phyloP scores from a whole-genome alignment of 2,888 invertebrate genomes.

The Odiellus spinosus region DNA sequence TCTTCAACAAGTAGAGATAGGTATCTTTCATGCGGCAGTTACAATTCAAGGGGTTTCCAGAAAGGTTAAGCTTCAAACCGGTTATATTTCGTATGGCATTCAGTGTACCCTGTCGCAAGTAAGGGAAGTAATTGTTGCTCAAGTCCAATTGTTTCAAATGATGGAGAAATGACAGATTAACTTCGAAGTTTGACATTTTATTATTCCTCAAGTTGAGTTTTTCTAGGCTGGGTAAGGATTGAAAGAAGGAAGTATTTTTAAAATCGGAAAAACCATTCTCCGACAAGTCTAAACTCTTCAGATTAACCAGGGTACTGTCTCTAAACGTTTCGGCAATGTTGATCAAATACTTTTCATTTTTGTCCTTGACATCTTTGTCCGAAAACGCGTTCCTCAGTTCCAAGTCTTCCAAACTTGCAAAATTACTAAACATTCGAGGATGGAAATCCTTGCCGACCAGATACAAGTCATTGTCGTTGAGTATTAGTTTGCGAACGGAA shows the following conservation, averaged over 20 bases:
- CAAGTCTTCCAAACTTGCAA: constrained; percentile 44
- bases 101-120: constrained; percentile 33
- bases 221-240: constrained; percentile 46
- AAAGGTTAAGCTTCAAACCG: constrained; percentile 43
- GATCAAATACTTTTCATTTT: constrained; percentile 17
- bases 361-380: constrained; percentile 20
- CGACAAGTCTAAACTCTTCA: constrained; percentile 54
- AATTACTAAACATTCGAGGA: constrained; percentile 35
- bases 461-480: constrained; percentile 48
- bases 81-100: constrained; percentile 41
- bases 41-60: constrained; percentile 51
- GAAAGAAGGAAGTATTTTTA: constrained; percentile 47
- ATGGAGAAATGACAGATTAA: constrained; percentile 47
- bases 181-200: constrained; percentile 36
- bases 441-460: constrained; percentile 32
- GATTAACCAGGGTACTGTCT: constrained; percentile 41
- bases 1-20: constrained; percentile 44
- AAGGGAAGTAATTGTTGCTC: constrained; percentile 46
- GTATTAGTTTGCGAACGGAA: constrained; percentile 46
- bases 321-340: constrained; percentile 42
- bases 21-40: constrained; percentile 41
- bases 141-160: constrained; percentile 50
- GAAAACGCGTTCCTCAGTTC: constrained; percentile 58
- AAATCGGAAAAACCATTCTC: constrained; percentile 55
- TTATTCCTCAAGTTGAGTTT: constrained; percentile 51